Base-by-base conservation (phyloP, 2,113 vertebrate species). In the Dicrurus megarhynchus region DNA sequence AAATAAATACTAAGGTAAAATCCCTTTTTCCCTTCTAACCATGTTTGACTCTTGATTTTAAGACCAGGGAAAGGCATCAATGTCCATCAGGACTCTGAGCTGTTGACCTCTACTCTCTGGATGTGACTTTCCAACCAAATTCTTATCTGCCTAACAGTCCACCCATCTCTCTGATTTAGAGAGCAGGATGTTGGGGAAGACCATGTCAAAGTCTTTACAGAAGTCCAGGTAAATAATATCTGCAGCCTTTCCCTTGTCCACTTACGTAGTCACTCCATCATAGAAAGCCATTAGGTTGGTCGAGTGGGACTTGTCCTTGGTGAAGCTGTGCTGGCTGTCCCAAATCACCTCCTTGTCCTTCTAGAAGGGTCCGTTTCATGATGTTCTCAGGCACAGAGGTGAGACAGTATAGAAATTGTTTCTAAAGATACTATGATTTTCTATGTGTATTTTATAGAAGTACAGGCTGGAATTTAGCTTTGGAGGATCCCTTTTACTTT, bases 271-370 rank as follows among this genome's bases (percentile, higher is more conserved):
- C 39, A 14, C 18, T 78, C 33, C 33, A 23, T 77, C 33, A 16
- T 11, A n/a, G 63, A 69, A 52, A 33, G 46, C 33, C 28, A 28
- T 8, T 53, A 8, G 16, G 23, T 61, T 87, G 27, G 8, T 78
- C 0, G 0, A 15, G 5, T 77, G n/a, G n/a, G n/a, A n/a, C 39
- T 39, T 69, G n/a, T 28, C 64, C 56, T 39, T 61, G 18, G 8
- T 69, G 28, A 61, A 78, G 47, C 22, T 69, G 33, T 46, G 39
- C 47, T 78, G 64, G 16, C 55, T 69, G 33, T 44, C 46, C 32
- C 16, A 46, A 20, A 55, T 69, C 28, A 39, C 13, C 16, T 61
- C 46, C 44, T 10, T 60, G 46, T 53, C 39, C 9, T 70, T 28
- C 16, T 55, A 21, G 28, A 20, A 61, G 47, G 13, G 53, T 61